Percentiles rank a stretch among this genome's conserved stretches.
Conservation (phyloP, 2,888 invertebrate species). For the Diarsia rubi region DNA sequence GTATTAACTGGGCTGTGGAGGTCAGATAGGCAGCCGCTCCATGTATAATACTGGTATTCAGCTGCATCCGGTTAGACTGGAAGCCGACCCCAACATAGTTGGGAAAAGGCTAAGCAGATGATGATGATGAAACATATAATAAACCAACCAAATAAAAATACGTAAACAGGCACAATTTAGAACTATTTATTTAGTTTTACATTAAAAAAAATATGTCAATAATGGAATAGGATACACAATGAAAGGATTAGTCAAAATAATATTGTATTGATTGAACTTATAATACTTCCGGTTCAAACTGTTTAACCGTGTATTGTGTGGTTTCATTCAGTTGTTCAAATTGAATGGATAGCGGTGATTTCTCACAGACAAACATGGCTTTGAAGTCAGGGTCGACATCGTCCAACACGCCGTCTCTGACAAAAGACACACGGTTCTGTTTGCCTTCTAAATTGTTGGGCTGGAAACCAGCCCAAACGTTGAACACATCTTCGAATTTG, state of each 20-base stretch:
- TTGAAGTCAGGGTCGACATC: not conserved
- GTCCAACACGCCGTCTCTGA: not conserved
- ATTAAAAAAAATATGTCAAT: not conserved
- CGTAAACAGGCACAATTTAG: not conserved
- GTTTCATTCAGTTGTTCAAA: not conserved
- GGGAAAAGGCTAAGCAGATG: no score
- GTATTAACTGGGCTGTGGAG: no score
- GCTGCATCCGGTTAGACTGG: no score
- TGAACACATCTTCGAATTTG: constrained; percentile 19
- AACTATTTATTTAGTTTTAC: not conserved
- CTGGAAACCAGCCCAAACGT: not conserved
- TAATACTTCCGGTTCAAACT: not conserved
- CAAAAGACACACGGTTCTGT: not conserved
- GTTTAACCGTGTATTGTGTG: not conserved
- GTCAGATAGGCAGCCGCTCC: no score
- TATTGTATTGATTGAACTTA: not conserved
- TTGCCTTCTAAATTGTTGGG: not conserved
- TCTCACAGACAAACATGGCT: constrained; percentile 34
- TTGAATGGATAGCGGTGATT: constrained; percentile 9
- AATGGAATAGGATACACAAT: not conserved
- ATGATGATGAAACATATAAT: no score
- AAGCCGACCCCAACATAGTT: no score
- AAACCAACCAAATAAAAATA: not conserved
- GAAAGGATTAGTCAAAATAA: not conserved
- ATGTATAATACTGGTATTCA: no score